Evolutionary conservation across 2,888 invertebrate genomes (phyloP).

Genomic region (Corbicula japonica): DNA sequence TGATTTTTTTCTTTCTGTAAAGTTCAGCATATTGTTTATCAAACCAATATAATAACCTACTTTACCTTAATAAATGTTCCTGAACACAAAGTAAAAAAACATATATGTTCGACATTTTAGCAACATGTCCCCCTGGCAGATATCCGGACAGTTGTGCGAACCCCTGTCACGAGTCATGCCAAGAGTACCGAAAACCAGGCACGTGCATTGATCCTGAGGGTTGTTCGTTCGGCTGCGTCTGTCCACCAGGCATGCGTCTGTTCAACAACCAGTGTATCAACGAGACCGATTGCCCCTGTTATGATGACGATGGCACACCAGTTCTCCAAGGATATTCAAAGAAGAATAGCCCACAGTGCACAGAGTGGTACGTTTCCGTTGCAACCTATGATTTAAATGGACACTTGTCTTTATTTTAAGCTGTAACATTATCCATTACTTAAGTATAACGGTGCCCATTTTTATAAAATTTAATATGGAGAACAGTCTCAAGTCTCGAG

Average conservation of each 20-base stretch:
- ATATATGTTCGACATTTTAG: too few relatives aligned
- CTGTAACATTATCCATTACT: too few relatives aligned
- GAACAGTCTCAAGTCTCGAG: too few relatives aligned
- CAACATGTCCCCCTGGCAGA: neutral
- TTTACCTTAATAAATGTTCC: too few relatives aligned
- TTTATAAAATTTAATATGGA: too few relatives aligned
- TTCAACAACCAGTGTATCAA: slow-evolving; percentile 41
- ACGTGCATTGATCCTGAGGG: slow-evolving; percentile 23
- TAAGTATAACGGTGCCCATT: too few relatives aligned
- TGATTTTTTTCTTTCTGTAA: too few relatives aligned
- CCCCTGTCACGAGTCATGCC: slow-evolving; percentile 27
- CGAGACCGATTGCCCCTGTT: slow-evolving; percentile 56
- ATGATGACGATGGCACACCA: slow-evolving; percentile 28
- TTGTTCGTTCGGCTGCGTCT: slow-evolving; percentile 19
- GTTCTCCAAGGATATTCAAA: slow-evolving; percentile 16
- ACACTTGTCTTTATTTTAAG: too few relatives aligned
- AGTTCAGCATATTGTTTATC: too few relatives aligned
- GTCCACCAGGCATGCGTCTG: slow-evolving; percentile 23
- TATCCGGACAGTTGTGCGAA: slow-evolving; percentile 2
- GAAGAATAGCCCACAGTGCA: slow-evolving; percentile 19
- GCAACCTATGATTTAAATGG: too few relatives aligned
- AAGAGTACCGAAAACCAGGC: slow-evolving; percentile 3
- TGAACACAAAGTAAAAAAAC: too few relatives aligned
- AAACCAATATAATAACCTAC: too few relatives aligned
- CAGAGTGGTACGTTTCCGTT: slow-evolving; percentile 40